Percentiles rank a stretch among this genome's conserved stretches.
Conservation (phyloP, 2,888 invertebrate species). For the Eutolmus rufibarbis region DNA sequence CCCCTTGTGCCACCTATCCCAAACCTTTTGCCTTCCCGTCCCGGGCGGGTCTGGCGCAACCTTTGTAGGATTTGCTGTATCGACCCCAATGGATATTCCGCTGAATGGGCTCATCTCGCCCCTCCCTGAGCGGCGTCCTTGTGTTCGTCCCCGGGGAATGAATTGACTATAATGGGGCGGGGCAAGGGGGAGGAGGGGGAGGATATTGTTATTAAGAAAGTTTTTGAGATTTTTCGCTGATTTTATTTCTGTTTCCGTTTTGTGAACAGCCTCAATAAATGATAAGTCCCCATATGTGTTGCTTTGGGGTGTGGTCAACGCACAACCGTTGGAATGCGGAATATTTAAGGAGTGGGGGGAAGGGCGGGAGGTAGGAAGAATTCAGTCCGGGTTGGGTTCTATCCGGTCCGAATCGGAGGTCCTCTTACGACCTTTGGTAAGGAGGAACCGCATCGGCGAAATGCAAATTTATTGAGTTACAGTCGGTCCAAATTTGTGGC, state of each 20-base stretch:
- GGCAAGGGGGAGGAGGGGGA: background rate
- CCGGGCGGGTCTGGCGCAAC: background rate
- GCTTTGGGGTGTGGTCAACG: conserved; percentile 15
- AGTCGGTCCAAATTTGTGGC: background rate
- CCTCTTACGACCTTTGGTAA: conserved; percentile 5
- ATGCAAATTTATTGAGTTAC: conserved; percentile 26
- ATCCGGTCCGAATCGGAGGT: background rate
- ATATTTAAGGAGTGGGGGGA: background rate
- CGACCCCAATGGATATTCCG: conserved; percentile 24
- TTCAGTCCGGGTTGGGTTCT: background rate
- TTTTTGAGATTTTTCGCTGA: conserved; percentile 32
- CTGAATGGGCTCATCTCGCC: background rate
- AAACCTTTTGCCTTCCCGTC: background rate
- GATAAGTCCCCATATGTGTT: conserved; percentile 14
- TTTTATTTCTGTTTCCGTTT: conserved; percentile 15
- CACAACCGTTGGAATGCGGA: background rate
- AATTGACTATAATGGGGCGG: background rate
- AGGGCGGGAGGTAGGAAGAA: too few relatives aligned
- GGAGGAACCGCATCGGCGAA: background rate
- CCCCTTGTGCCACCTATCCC: background rate
- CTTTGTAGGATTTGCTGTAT: background rate
- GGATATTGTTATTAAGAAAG: conserved; percentile 37
- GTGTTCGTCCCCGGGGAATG: background rate
- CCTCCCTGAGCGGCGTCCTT: background rate
- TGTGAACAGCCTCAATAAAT: conserved; percentile 18